Conservation (phyloP, 2,888 invertebrate species). For the Linyphia triangularis region DNA sequence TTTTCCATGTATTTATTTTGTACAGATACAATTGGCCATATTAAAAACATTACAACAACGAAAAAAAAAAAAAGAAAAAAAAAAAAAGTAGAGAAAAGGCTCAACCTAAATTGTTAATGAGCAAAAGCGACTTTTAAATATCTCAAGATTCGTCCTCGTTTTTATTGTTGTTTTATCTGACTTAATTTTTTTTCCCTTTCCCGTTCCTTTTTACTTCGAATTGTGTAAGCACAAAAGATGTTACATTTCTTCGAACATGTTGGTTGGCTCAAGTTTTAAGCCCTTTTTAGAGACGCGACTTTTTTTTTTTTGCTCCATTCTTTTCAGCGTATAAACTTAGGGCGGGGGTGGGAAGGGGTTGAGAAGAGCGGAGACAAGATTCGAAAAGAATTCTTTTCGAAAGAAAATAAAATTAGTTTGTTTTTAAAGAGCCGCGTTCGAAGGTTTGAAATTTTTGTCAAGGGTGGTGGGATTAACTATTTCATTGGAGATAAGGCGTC, state of each 20-base stretch:
- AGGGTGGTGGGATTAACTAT: too few species aligned
- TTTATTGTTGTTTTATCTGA: neutral
- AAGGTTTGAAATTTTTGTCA: too few species aligned
- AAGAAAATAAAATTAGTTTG: constrained; percentile 26
- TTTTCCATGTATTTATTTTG: neutral
- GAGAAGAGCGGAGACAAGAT: constrained; percentile 1
- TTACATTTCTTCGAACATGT: constrained; percentile 35
- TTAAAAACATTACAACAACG: too few species aligned
- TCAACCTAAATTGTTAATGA: constrained; percentile 48
- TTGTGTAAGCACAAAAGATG: constrained; percentile 34
- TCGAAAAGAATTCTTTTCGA: neutral
- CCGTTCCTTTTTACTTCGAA: neutral
- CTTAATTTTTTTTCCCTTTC: neutral
- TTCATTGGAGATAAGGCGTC: too few species aligned
- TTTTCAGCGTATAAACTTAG: neutral
- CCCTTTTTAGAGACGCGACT: constrained; percentile 26
- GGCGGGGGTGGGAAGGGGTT: neutral
- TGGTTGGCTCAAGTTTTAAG: constrained; percentile 20
- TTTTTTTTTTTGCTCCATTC: constrained; percentile 1
- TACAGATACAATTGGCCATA: too few species aligned
- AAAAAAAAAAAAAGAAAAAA: too few species aligned
- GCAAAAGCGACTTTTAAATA: neutral
- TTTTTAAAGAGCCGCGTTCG: neutral
- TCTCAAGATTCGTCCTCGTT: neutral
- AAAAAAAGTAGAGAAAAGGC: neutral